phyloP scores from a whole-genome alignment of 2,888 invertebrate genomes.

The Apoderus coryli region DNA sequence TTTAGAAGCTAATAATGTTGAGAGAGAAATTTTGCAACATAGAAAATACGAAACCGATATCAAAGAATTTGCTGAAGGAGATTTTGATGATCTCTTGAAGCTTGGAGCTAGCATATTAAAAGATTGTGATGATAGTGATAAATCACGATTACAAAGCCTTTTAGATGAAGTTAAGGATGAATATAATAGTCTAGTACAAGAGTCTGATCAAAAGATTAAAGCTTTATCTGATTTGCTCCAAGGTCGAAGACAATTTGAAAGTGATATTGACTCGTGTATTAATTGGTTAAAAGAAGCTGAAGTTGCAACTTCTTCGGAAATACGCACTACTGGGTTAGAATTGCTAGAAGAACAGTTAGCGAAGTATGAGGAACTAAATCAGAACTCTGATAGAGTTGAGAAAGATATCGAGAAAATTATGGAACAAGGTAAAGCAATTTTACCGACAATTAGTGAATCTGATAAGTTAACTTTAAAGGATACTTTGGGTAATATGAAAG shows the following conservation, averaged over 20 bases:
- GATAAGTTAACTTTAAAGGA: slow-evolving; percentile 75
- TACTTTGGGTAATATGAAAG: slow-evolving; percentile 60
- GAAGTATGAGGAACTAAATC: slow-evolving; percentile 69
- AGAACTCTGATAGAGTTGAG: slow-evolving; percentile 56
- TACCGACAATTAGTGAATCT: slow-evolving; percentile 68
- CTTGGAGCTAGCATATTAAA: slow-evolving; percentile 63
- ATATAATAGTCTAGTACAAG: slow-evolving; percentile 56
- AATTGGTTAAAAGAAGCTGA: slow-evolving; percentile 87
- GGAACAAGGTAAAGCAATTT: slow-evolving; percentile 66
- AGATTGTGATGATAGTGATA: slow-evolving; percentile 64
- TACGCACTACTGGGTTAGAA: slow-evolving; percentile 66
- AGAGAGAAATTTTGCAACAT: slow-evolving; percentile 62
- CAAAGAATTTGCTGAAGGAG: slow-evolving; percentile 60
- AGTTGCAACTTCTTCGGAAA: slow-evolving; percentile 66
- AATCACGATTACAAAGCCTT: slow-evolving; percentile 47
- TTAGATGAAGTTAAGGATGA: slow-evolving; percentile 55
- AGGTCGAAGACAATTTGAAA: slow-evolving; percentile 69
- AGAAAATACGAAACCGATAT: slow-evolving; percentile 64
- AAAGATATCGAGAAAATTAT: slow-evolving; percentile 59
- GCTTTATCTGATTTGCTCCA: slow-evolving; percentile 58
- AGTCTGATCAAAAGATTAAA: slow-evolving; percentile 56
- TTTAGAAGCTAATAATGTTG: slow-evolving; percentile 66
- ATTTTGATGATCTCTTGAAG: slow-evolving; percentile 59
- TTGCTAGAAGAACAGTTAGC: slow-evolving; percentile 73
- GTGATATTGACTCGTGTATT: slow-evolving; percentile 62